These are phyloP conservation scores for Boloria selene DNA, from an alignment of 2,888 invertebrate species.

Conservation along the genomic window DNA sequence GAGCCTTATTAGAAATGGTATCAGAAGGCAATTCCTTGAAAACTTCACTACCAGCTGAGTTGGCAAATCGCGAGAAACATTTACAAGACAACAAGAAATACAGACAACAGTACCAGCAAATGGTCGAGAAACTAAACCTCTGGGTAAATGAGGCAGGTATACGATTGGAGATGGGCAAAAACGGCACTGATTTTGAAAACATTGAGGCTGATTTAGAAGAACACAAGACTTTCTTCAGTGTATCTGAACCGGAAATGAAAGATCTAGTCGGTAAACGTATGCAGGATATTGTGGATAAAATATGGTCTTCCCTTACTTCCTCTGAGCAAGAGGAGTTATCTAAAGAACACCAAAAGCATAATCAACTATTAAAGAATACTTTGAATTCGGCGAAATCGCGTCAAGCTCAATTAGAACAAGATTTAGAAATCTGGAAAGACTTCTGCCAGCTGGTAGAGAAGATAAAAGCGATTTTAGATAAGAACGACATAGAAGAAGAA, in stretches of 20 bases:
- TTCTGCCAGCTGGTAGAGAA: slow-evolving; percentile 90
- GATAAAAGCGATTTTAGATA: slow-evolving; percentile 87
- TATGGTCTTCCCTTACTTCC: slow-evolving; percentile 92
- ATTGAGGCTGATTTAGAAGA: slow-evolving; percentile 91
- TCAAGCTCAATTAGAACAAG: slow-evolving; percentile 90
- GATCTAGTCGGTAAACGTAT: slow-evolving; percentile 91
- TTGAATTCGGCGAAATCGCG: slow-evolving; percentile 91
- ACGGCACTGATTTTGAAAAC: slow-evolving; percentile 94
- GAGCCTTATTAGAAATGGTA: slow-evolving; percentile 90
- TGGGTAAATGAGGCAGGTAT: slow-evolving; percentile 93
- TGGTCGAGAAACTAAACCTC: slow-evolving; percentile 89
- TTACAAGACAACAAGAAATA: slow-evolving; percentile 89
- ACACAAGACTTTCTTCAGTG: slow-evolving; percentile 91
- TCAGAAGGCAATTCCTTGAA: slow-evolving; percentile 91
- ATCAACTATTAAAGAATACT: slow-evolving; percentile 90
- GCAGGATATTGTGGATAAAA: slow-evolving; percentile 92
- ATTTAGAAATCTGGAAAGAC: slow-evolving; percentile 92
- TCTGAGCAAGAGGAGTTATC: slow-evolving; percentile 92
- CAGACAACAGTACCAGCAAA: slow-evolving; percentile 88
- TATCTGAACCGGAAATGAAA: slow-evolving; percentile 88
- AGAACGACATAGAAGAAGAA: slow-evolving; percentile 90
- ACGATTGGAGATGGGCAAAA: slow-evolving; percentile 88
- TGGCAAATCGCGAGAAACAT: slow-evolving; percentile 91
- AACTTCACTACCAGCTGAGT: slow-evolving; percentile 89
- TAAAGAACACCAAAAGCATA: slow-evolving; percentile 90